Percentiles rank a stretch among this genome's conserved stretches.
These are phyloP conservation scores for Cheilosia pagana DNA, from an alignment of 2,888 invertebrate species.

Conservation along the genomic window DNA sequence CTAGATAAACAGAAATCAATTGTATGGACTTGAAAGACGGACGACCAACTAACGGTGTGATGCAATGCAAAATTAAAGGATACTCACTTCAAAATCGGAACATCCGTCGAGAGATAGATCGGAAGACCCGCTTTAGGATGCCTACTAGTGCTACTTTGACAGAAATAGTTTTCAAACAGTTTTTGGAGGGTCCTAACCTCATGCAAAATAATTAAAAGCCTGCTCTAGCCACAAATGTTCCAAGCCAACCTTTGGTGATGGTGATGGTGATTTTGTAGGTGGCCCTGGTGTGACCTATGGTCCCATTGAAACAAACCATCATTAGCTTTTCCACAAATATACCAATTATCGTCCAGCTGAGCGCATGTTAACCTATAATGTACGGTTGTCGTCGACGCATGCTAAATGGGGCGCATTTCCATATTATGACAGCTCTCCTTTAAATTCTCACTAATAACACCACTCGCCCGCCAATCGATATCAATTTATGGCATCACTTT, in stretches of 20 bases:
- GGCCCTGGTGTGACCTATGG: too few species aligned
- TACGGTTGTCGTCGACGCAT: slow-evolving; percentile 11
- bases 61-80: too few species aligned
- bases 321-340: background rate
- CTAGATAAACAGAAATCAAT: slow-evolving; percentile 25
- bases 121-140: rapidly evolving
- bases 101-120: too few species aligned
- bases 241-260: too few species aligned
- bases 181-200: background rate
- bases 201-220: background rate
- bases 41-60: background rate
- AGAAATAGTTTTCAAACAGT: background rate
- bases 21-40: background rate
- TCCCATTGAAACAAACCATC: background rate
- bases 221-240: background rate
- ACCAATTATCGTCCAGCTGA: background rate
- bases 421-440: slow-evolving; percentile 60
- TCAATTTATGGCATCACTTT: slow-evolving; percentile 71
- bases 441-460: slow-evolving; percentile 71
- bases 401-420: slow-evolving; percentile 29
- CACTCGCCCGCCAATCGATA: slow-evolving; percentile 66
- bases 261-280: too few species aligned
- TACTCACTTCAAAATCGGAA: too few species aligned
- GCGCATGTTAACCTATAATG: background rate
- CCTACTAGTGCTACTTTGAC: too few species aligned